phyloP scores from a whole-genome alignment of 2,797 vertebrate genomes.

The Aratinga solstitialis region DNA sequence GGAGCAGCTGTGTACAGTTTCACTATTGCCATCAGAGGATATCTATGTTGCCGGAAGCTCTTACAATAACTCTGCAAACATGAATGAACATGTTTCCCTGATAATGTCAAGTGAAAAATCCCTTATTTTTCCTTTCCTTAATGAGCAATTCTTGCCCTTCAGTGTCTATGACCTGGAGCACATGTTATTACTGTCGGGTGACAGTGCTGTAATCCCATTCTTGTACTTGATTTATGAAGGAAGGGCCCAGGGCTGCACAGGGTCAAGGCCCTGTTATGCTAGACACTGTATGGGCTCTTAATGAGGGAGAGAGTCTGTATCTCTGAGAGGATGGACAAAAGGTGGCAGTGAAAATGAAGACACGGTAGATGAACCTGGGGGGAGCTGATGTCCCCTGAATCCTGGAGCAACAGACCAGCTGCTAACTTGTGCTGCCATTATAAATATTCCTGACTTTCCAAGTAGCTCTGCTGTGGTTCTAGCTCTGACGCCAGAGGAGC shows the following conservation, averaged over 20 bases:
- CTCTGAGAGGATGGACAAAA: neutral
- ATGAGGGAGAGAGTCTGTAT: neutral
- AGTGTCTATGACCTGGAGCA: slow-evolving; percentile 12
- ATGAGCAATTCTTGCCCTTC: slow-evolving; percentile 1
- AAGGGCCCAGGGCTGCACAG: neutral
- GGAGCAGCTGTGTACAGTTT: neutral
- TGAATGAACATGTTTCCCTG: slow-evolving; percentile 6
- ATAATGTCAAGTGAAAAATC: slow-evolving; percentile 7
- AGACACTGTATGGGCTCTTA: neutral
- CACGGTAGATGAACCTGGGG: neutral
- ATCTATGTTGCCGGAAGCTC: neutral
- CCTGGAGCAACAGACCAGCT: neutral
- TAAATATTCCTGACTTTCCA: neutral
- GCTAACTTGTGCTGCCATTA: neutral
- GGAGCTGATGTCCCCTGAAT: neutral
- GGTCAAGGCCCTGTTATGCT: neutral
- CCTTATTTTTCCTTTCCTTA: slow-evolving; percentile 33
- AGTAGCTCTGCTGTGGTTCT: neutral
- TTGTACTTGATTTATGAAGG: slow-evolving; percentile 45
- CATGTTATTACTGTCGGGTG: neutral
- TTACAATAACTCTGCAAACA: slow-evolving; percentile 14
- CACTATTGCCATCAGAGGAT: neutral
- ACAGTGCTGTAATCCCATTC: slow-evolving; percentile 20
- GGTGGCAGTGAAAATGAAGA: neutral
- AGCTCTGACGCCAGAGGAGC: neutral